These are phyloP conservation scores for Vombatus ursinus DNA, from an alignment of 2,113 vertebrate genomes.

Conservation along the genomic window DNA sequence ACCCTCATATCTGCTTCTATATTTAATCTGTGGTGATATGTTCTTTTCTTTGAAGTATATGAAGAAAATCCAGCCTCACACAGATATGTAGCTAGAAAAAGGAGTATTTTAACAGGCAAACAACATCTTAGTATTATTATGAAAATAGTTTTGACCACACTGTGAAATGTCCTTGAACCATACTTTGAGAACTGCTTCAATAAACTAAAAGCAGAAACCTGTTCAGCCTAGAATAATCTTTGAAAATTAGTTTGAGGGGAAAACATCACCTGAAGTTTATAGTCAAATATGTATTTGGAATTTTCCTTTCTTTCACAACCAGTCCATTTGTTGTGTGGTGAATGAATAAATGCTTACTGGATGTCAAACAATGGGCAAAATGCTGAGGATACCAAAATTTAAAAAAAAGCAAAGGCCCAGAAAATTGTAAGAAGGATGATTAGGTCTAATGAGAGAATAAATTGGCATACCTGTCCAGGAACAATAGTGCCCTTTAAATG, in stretches of 20 bases:
- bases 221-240: background rate
- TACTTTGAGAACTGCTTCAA: background rate
- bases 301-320: background rate
- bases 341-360: background rate
- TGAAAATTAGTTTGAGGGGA: background rate
- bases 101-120: background rate
- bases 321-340: background rate
- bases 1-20: background rate
- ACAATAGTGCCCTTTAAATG: background rate
- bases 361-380: background rate
- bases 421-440: background rate
- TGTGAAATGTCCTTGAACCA: background rate
- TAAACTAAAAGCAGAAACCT: background rate
- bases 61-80: background rate
- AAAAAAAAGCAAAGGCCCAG: background rate
- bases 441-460: background rate
- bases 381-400: background rate
- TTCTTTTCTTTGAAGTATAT: background rate
- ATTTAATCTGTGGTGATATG: background rate
- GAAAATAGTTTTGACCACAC: background rate
- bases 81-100: background rate
- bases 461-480: background rate
- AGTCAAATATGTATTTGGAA: background rate
- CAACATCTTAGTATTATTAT: background rate
- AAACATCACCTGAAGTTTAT: background rate